phyloP scores from a whole-genome alignment of 2,797 vertebrate species.

The Tinamus major region DNA sequence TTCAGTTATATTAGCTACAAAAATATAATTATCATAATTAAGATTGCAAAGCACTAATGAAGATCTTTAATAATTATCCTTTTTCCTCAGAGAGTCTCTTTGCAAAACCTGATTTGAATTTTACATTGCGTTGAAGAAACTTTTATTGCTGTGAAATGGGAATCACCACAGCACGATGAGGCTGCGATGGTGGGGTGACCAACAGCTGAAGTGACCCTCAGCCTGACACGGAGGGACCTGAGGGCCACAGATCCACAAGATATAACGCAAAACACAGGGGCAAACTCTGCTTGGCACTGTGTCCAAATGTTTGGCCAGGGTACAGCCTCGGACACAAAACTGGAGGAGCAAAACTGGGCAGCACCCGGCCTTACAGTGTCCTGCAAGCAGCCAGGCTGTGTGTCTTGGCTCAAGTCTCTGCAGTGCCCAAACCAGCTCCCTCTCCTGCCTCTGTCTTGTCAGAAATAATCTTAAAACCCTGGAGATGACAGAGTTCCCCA shows the following conservation, averaged over 20 bases:
- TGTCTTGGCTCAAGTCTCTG: background rate
- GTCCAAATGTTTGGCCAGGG: background rate
- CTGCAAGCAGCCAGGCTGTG: background rate
- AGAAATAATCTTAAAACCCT: background rate
- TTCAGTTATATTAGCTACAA: conserved; percentile 70
- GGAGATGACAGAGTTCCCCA: accelerated
- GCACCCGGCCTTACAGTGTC: background rate
- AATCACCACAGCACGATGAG: background rate
- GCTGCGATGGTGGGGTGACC: background rate
- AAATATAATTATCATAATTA: conserved; percentile 77
- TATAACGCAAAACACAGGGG: background rate
- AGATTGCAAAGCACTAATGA: conserved; percentile 71
- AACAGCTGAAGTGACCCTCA: background rate
- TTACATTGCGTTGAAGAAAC: conserved; percentile 3
- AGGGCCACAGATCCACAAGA: background rate
- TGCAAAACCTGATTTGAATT: conserved; percentile 67
- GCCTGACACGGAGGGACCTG: background rate
- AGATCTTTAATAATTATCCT: conserved; percentile 69
- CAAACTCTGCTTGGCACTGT: background rate
- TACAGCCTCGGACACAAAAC: background rate
- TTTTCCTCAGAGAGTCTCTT: conserved; percentile 65
- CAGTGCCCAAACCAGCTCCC: background rate
- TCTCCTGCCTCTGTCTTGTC: background rate
- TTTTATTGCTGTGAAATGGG: conserved; percentile 12
- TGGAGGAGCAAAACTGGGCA: background rate